Evolutionary conservation across 2,797 vertebrate species (phyloP), one percentile per base, ranked within the genome.

Genomic region (Sphenopsis melanotis): DNA sequence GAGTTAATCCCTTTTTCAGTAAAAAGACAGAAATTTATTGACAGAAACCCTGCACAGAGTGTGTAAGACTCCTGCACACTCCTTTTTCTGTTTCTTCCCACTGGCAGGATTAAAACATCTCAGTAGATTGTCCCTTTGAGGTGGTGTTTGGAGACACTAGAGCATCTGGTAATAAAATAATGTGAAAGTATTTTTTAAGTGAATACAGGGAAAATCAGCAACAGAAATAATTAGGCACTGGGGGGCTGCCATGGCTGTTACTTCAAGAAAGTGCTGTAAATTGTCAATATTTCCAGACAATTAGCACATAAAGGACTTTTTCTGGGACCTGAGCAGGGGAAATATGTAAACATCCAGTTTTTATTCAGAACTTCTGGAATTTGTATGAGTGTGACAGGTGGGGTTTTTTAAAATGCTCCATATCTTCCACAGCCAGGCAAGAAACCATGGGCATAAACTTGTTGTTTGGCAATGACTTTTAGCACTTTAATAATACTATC

Each of bases 321-420:
- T 12, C 29, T 2, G 1, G 63, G 9, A 15, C 27, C 10, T 50
- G n/a, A 93, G 41, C 9, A 59, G 39, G 36, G 6, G 12, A 50
- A 75, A 59, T 3, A 9, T 17, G 16, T 30, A 60, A 75, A 47
- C 2, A 75, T 15, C 8, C 12, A 41, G 6, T 1, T 63, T 86
- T 69, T 12, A 37, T 70, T 74, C 36, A 50, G 39, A 74, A n/a
- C 39, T 65, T 53, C 30, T 89, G 30, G 13, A 65, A 72, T 80
- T 86, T 80, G 23, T 32, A 30, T 21, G 34, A 10, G 15, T 55
- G 22, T 63, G 56, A 41, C 11, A 65, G 8, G 26, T 24, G 5
- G 6, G 7, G 0, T 0, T 3, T 41, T 59, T 82, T 13, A 0
- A 32, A 74, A 70, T 36, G 15, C 13, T 20, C 15, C 14, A 1